Base-by-base conservation (phyloP, 1,140 invertebrate species). In the Aplysia californica region DNA sequence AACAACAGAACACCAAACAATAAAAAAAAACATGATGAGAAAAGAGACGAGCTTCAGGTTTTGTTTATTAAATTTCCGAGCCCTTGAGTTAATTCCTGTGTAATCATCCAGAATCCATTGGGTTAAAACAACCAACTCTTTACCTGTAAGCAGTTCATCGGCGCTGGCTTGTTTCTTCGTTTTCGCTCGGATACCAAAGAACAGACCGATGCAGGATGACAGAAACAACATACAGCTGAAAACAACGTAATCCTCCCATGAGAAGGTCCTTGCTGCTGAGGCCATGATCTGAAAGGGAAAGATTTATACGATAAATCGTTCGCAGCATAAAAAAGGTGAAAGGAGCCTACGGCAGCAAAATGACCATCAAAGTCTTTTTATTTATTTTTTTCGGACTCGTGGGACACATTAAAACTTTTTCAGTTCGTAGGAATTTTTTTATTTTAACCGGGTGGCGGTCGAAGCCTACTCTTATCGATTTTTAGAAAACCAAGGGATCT, bases 161-260 rank as follows among this genome's bases (percentile, higher is more conserved):
- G 38, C 33, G 3, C 20, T 15, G 20, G 66, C 39, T 3, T 38
- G 18, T 68, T 68, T 61, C 26, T 61, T 33, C 39, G 93, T 94
- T 0, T 94, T 95, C n/a, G 92, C 96, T 33, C 93, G 95, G 82
- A 96, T 94, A 75, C 93, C 91, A 83, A 95, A 95, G 86, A 94
- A 96, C 0, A 95, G 89, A 0, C 95, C 95, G 69, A 96, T 95
- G 29, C 23, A 69, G 74, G 93, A 93, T 4, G 81, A 81, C n/a
- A 81, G 66, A 6, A 69, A 26, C 20, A 83, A 66, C 36, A 80
- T 59, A 1, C 73, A 5, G 26, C 58, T 66, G 75, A 79, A 79
- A 20, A 79, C 68, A 20, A 79, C 18, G 31, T 76, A 79, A 56
- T 79, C 78, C 33, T 96, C 85, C 93, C 70, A 74, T 23, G 67